phyloP scores from a whole-genome alignment of 2,888 invertebrate species.

The Doris montereyensis region DNA sequence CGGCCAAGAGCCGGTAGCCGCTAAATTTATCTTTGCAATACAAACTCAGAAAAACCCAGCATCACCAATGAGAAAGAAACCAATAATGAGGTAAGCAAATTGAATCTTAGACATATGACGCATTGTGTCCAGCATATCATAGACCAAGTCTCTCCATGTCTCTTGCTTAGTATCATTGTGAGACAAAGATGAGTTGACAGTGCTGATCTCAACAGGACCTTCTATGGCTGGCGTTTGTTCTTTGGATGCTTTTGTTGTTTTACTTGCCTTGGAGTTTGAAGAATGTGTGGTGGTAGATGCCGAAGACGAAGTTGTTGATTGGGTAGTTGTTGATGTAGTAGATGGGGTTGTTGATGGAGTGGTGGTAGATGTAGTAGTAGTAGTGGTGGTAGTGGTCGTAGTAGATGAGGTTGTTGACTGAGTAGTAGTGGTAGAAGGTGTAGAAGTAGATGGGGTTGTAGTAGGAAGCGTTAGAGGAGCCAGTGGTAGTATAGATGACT shows the following conservation, averaged over 20 bases:
- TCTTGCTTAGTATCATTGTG: constrained; percentile 11
- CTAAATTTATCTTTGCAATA: constrained; percentile 61
- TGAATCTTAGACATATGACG: constrained; percentile 64
- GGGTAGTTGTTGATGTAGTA: not conserved
- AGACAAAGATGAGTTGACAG: constrained; percentile 41
- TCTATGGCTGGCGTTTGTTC: not conserved
- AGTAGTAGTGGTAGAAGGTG: constrained; percentile 30
- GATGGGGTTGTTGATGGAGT: constrained; percentile 34
- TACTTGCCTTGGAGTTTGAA: not conserved
- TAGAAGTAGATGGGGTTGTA: no score
- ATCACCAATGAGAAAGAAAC: constrained; percentile 66
- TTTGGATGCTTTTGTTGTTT: not conserved
- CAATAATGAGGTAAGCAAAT: constrained; percentile 72
- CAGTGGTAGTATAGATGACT: constrained; percentile 34
- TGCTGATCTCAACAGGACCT: not conserved
- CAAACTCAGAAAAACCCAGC: constrained; percentile 67
- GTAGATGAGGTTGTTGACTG: constrained; percentile 30
- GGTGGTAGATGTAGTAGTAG: constrained; percentile 28
- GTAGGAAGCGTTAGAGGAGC: no score
- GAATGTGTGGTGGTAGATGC: constrained; percentile 29
- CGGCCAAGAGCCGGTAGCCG: constrained; percentile 8
- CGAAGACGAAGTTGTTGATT: not conserved
- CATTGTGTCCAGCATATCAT: not conserved
- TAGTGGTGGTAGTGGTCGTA: constrained; percentile 35
- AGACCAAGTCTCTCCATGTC: not conserved